phyloP scores from a whole-genome alignment of 2,113 vertebrate species.

The Eulacestoma nigropectus region DNA sequence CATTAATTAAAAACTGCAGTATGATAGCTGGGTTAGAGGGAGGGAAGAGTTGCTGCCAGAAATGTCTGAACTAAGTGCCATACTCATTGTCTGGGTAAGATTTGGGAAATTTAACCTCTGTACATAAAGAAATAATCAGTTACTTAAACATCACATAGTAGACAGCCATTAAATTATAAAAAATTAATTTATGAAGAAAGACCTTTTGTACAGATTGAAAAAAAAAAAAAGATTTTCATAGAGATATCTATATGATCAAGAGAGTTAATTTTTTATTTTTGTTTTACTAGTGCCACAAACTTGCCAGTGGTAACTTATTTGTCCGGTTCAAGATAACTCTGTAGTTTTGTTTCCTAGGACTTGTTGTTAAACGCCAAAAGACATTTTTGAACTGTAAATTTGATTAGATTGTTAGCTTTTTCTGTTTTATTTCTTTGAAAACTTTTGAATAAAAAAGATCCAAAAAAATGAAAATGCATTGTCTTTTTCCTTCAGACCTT shows the following conservation, averaged over 20 bases:
- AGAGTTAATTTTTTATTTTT: constrained; percentile 93
- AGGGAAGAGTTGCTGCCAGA: constrained; percentile 87
- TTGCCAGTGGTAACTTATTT: constrained; percentile 95
- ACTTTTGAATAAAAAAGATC: constrained; percentile 94
- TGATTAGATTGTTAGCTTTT: constrained; percentile 92
- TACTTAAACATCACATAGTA: constrained; percentile 91
- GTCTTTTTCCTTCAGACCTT: constrained; percentile 54
- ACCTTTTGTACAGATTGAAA: constrained; percentile 98
- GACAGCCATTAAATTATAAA: constrained; percentile 99
- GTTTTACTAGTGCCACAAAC: constrained; percentile 92
- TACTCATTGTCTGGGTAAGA: constrained; percentile 88
- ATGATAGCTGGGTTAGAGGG: constrained; percentile 76
- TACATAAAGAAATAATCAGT: constrained; percentile 87
- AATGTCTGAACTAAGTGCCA: constrained; percentile 95
- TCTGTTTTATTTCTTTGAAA: constrained; percentile 93
- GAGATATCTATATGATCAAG: constrained; percentile 96
- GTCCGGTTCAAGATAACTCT: constrained; percentile 92
- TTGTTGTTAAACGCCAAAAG: constrained; percentile 93
- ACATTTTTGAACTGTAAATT: constrained; percentile 90
- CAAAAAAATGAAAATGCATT: constrained; percentile 35
- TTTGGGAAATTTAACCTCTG: constrained; percentile 86
- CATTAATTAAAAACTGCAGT: constrained; percentile 80
- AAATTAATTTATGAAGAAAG: constrained; percentile 99
- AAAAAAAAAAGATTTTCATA: constrained; percentile 91
- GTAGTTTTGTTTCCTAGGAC: constrained; percentile 89